Evolutionary conservation across 2,113 vertebrate genomes (phyloP).

Genomic region (Erpornis zantholeuca): DNA sequence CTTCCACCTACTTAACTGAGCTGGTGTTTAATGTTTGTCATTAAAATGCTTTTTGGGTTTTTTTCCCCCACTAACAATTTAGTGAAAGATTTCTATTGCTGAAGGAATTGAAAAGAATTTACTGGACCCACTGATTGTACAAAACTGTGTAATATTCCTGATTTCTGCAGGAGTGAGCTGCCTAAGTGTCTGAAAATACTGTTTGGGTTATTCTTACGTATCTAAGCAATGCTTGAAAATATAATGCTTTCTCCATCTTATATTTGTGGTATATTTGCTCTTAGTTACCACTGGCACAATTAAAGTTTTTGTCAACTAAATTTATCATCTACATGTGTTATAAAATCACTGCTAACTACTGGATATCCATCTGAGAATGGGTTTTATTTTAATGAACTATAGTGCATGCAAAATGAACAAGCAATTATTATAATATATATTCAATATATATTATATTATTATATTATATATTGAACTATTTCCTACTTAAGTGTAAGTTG

Average conservation of each 20-base stretch:
- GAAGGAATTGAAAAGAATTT: not conserved
- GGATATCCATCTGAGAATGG: not conserved
- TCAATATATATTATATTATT: no score
- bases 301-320: conserved; percentile 27
- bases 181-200: not conserved
- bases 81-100: not conserved
- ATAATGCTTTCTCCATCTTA: not conserved
- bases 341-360: not conserved
- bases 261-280: not conserved
- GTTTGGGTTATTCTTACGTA: not conserved
- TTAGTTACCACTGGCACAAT: not conserved
- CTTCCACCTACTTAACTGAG: not conserved
- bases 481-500: conserved; percentile 31
- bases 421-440: no score
- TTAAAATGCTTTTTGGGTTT: not conserved
- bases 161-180: not conserved
- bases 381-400: conserved; percentile 22
- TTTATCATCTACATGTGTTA: not conserved
- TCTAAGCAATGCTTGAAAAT: not conserved
- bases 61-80: not conserved
- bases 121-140: not conserved
- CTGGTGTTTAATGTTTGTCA: not conserved
- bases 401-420: conserved; percentile 14
- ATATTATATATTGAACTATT: conserved; percentile 31
- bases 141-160: not conserved